Evolutionary conservation across 2,113 vertebrate genomes (phyloP).

Genomic region (Melanotaenia duboulayi): DNA sequence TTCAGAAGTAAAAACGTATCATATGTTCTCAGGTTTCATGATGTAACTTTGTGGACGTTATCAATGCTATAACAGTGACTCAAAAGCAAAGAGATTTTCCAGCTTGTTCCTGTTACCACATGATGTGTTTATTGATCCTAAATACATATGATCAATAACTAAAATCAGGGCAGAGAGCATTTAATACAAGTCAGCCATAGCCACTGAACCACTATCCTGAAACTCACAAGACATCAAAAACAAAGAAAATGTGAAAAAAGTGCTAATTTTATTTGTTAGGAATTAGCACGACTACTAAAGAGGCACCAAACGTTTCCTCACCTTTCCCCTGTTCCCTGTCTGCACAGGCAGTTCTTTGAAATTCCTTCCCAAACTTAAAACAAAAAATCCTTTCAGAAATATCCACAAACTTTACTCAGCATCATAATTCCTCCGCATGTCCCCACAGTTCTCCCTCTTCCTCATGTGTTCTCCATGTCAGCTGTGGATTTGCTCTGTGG

Average conservation of each 20-base stretch:
- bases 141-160: conserved; percentile 48
- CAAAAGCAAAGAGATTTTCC: not conserved
- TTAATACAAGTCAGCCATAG: conserved; percentile 49
- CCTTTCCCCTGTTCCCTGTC: conserved; percentile 33
- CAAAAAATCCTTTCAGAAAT: conserved; percentile 51
- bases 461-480: conserved; percentile 63
- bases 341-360: conserved; percentile 10
- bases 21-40: not conserved
- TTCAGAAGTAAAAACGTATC: too few relatives aligned
- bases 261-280: not conserved
- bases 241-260: not conserved
- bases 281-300: not conserved
- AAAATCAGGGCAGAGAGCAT: conserved; percentile 43
- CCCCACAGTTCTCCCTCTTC: conserved; percentile 5
- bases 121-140: conserved; percentile 50
- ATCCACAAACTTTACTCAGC: conserved; percentile 71
- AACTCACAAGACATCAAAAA: not conserved
- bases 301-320: conserved; percentile 29
- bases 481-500: not conserved
- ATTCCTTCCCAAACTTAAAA: conserved; percentile 36
- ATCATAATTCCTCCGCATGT: conserved; percentile 38
- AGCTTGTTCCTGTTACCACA: conserved; percentile 20
- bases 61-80: not conserved
- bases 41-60: not conserved
- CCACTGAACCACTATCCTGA: not conserved